Evolutionary conservation across 37 sponge, comb jelly and placozoan species (phyloP).

Genomic region (Haliclona indistincta): DNA sequence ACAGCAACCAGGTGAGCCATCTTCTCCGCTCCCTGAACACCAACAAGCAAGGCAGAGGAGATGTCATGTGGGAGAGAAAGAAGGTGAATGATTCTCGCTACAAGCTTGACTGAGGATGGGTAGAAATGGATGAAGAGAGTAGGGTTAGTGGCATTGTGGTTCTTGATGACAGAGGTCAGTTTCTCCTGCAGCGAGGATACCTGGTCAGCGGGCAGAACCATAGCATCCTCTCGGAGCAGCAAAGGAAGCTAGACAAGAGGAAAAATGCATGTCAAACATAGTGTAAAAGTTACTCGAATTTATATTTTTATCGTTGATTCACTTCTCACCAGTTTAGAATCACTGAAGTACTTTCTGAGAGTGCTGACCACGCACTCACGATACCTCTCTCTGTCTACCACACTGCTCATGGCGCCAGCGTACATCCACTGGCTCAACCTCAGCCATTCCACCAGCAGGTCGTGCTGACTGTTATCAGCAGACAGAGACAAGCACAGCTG

Average conservation of each 20-base stretch:
- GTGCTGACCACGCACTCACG: conserved; percentile 66
- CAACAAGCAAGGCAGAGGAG: conserved; percentile 8
- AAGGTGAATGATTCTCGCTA: background rate
- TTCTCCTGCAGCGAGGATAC: conserved; percentile 6
- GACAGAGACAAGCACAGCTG: background rate
- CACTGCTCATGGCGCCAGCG: conserved; percentile 50
- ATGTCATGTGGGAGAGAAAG: background rate
- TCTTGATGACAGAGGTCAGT: conserved; percentile 36
- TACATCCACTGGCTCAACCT: conserved; percentile 76
- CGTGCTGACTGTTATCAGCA: conserved; percentile 1
- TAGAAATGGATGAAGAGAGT: conserved; percentile 43
- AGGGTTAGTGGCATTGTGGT: conserved; percentile 40
- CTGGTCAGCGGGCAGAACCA: conserved; percentile 2
- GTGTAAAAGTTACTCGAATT: too few relatives aligned
- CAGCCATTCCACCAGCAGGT: conserved; percentile 73
- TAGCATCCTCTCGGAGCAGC: conserved; percentile 14
- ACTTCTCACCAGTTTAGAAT: conserved; percentile 50
- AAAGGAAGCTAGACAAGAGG: conserved; percentile 27
- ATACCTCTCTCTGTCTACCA: conserved; percentile 83
- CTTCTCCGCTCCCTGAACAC: conserved; percentile 37
- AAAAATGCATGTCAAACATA: background rate
- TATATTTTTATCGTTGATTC: background rate
- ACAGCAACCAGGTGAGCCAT: conserved; percentile 37
- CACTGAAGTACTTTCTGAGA: conserved; percentile 75
- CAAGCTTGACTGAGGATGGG: conserved; percentile 3